These are phyloP conservation scores for Tragelaphus strepsiceros DNA, from an alignment of 2,113 vertebrate genomes.

Conservation along the genomic window DNA sequence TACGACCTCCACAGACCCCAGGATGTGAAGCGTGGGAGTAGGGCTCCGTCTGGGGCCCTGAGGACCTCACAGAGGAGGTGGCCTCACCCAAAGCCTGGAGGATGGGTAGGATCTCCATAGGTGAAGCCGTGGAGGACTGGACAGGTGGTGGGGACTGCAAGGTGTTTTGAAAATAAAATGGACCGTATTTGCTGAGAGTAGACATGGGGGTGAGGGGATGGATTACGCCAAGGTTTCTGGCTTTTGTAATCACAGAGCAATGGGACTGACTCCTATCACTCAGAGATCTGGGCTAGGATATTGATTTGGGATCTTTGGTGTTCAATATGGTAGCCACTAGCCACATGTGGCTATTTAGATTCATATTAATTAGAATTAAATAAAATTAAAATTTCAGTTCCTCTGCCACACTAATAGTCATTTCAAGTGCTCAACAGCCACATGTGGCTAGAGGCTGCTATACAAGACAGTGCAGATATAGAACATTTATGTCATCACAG, in stretches of 20 bases:
- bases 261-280: neutral
- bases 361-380: constrained; percentile 1
- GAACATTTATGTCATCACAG: neutral
- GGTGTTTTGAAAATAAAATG: neutral
- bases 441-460: neutral
- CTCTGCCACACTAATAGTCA: neutral
- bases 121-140: neutral
- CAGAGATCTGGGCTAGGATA: neutral
- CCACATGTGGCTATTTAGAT: neutral
- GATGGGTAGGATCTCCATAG: neutral
- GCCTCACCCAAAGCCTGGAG: neutral
- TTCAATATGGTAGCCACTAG: neutral
- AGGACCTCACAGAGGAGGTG: neutral
- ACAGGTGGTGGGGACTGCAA: neutral
- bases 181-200: neutral
- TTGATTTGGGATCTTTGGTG: neutral
- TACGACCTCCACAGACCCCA: neutral
- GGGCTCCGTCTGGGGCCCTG: neutral
- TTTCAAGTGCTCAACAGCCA: neutral
- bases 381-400: neutral
- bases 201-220: neutral
- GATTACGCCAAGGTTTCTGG: neutral
- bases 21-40: neutral
- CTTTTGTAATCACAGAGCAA: neutral
- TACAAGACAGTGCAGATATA: rapidly evolving